Evolutionary conservation across 2,113 vertebrate species (phyloP).

Genomic region (Asarcornis scutulata): DNA sequence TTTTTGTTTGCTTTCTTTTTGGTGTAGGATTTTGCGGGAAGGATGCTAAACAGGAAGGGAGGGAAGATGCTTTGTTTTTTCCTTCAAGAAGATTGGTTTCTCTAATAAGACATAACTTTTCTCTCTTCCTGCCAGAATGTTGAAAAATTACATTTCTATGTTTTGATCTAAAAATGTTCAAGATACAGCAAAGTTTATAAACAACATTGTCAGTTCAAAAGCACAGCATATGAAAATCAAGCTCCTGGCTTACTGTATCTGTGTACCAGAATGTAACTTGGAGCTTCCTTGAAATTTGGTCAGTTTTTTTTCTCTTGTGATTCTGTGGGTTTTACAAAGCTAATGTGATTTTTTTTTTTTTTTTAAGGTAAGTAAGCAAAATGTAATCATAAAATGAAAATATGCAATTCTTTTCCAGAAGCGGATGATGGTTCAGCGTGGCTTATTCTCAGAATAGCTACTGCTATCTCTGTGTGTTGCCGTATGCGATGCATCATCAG

Average conservation of each 20-base stretch:
- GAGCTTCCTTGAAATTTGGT: not conserved
- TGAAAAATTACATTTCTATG: not conserved
- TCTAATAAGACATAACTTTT: not conserved
- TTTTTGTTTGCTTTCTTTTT: not conserved
- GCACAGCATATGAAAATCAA: not conserved
- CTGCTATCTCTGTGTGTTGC: not conserved
- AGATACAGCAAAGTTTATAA: not conserved
- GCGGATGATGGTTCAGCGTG: not conserved
- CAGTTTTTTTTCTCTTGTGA: not conserved
- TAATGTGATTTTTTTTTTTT: not conserved
- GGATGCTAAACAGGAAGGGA: not conserved
- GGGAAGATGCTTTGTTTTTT: not conserved
- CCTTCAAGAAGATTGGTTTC: not conserved
- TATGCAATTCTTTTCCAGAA: not conserved
- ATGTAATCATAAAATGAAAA: not conserved
- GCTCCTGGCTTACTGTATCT: not conserved
- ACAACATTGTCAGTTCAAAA: not conserved
- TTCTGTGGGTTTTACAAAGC: not conserved
- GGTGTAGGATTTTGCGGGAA: not conserved
- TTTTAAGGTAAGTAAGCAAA: not conserved
- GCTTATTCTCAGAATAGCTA: not conserved
- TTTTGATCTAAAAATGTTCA: not conserved
- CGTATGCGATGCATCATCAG: not conserved
- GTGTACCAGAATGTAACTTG: not conserved
- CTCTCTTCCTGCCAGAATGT: not conserved